Conservation (phyloP, 1,140 invertebrate species). For the Heliconius melpomene region DNA sequence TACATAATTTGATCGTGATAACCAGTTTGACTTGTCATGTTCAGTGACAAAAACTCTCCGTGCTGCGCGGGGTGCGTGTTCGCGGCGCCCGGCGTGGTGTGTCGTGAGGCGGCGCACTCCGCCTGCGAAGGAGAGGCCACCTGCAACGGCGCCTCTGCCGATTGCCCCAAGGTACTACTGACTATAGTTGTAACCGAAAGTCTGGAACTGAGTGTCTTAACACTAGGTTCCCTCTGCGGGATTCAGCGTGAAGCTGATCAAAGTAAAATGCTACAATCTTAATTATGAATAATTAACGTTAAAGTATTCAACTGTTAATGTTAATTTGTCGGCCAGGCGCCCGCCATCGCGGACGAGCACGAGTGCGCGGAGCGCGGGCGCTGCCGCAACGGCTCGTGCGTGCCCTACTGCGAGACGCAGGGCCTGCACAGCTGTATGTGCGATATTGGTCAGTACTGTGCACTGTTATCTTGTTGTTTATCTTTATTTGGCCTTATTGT, state of each 20-base stretch:
- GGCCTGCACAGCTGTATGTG: slow-evolving; percentile 97
- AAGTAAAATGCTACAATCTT: not conserved
- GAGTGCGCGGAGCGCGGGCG: slow-evolving; percentile 93
- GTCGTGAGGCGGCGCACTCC: slow-evolving; percentile 92
- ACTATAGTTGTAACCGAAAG: too few relatives aligned
- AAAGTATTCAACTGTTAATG: too few relatives aligned
- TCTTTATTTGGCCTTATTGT: too few relatives aligned
- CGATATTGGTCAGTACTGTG: slow-evolving; percentile 86
- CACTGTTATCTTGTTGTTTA: not conserved
- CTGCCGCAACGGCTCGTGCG: slow-evolving; percentile 92
- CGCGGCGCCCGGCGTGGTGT: slow-evolving; percentile 90
- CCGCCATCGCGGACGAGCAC: slow-evolving; percentile 93
- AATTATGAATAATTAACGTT: too few relatives aligned
- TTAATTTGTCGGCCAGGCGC: slow-evolving; percentile 79
- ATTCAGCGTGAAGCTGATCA: too few relatives aligned
- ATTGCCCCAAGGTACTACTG: slow-evolving; percentile 78
- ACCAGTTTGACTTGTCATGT: too few relatives aligned
- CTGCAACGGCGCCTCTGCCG: slow-evolving; percentile 81
- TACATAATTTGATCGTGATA: too few relatives aligned
- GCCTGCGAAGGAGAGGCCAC: slow-evolving; percentile 94
- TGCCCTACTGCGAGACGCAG: slow-evolving; percentile 96
- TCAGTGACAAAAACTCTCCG: slow-evolving; percentile 95
- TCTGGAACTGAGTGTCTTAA: too few relatives aligned
- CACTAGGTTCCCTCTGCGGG: too few relatives aligned
- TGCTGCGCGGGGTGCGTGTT: slow-evolving; percentile 95